Evolutionary conservation across 2,797 vertebrate genomes (phyloP).

Genomic region (Takifugu rubripes): DNA sequence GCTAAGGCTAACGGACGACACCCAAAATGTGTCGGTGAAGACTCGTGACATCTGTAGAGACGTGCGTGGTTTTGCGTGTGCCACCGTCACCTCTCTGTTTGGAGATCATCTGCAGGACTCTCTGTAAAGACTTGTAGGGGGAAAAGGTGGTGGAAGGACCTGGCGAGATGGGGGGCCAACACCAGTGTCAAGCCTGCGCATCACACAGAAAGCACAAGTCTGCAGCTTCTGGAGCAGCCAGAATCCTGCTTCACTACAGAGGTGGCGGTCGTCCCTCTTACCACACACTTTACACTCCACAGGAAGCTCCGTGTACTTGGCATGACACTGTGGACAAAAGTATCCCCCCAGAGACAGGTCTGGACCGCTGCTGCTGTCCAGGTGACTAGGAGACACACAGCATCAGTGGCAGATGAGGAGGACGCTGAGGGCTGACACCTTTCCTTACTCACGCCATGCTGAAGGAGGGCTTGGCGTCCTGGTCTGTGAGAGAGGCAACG

Average conservation of each 20-base stretch:
- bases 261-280: constrained; percentile 66
- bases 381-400: constrained; percentile 71
- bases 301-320: constrained; percentile 93
- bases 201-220: neutral
- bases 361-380: constrained; percentile 81
- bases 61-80: no score
- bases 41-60: no score
- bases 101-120: constrained; percentile 70
- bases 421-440: neutral
- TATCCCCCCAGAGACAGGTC: constrained; percentile 89
- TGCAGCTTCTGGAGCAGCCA: neutral
- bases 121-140: constrained; percentile 89
- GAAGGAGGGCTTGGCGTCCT: constrained; percentile 92
- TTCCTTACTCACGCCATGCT: constrained; percentile 89
- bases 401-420: constrained; percentile 3
- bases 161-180: constrained; percentile 92
- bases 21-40: no score
- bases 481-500: constrained; percentile 80
- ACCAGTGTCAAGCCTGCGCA: constrained; percentile 91
- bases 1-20: no score
- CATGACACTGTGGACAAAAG: constrained; percentile 93
- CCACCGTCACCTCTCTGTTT: constrained; percentile 75
- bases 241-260: neutral
- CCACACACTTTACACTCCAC: constrained; percentile 98
- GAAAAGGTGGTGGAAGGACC: constrained; percentile 98